Evolutionary conservation across 2,888 invertebrate genomes (phyloP).

Genomic region (Hololepta plana): DNA sequence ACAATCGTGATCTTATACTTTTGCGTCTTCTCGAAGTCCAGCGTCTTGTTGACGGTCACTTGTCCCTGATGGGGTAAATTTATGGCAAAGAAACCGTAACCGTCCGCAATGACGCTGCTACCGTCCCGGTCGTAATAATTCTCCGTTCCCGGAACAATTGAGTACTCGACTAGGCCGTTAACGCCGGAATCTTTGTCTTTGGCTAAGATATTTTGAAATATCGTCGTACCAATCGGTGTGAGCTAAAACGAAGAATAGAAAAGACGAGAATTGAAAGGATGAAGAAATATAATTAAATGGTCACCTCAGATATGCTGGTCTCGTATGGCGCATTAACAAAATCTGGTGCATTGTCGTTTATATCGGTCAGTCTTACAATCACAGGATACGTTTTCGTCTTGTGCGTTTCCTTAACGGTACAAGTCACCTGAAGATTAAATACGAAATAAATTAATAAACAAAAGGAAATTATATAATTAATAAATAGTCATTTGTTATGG

Average conservation of each 20-base stretch:
- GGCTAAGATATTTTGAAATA: slow-evolving; percentile 66
- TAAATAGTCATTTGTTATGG: too few species aligned
- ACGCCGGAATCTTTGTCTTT: slow-evolving; percentile 73
- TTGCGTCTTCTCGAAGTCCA: slow-evolving; percentile 79
- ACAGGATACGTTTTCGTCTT: slow-evolving; percentile 74
- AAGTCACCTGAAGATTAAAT: slow-evolving; percentile 67
- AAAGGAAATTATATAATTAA: too few species aligned
- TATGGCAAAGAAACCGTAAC: slow-evolving; percentile 68
- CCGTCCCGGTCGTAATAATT: slow-evolving; percentile 35
- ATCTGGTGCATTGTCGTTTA: slow-evolving; percentile 76
- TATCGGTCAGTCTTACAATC: slow-evolving; percentile 76
- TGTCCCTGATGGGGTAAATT: slow-evolving; percentile 78
- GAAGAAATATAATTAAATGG: too few species aligned
- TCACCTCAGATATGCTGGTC: slow-evolving; percentile 75
- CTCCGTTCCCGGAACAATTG: slow-evolving; percentile 50
- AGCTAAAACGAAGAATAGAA: slow-evolving; percentile 37
- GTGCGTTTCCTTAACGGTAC: slow-evolving; percentile 60
- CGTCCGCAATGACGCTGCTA: slow-evolving; percentile 48
- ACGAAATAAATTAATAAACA: slow-evolving; percentile 16
- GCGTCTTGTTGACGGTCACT: slow-evolving; percentile 66
- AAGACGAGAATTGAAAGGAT: too few species aligned
- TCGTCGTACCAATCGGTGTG: slow-evolving; percentile 69
- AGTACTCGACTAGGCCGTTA: slow-evolving; percentile 77
- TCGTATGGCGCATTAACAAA: slow-evolving; percentile 74
- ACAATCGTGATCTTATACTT: slow-evolving; percentile 75